Conservation (phyloP, 2,797 vertebrate species). For the Orestias chungarensis region DNA sequence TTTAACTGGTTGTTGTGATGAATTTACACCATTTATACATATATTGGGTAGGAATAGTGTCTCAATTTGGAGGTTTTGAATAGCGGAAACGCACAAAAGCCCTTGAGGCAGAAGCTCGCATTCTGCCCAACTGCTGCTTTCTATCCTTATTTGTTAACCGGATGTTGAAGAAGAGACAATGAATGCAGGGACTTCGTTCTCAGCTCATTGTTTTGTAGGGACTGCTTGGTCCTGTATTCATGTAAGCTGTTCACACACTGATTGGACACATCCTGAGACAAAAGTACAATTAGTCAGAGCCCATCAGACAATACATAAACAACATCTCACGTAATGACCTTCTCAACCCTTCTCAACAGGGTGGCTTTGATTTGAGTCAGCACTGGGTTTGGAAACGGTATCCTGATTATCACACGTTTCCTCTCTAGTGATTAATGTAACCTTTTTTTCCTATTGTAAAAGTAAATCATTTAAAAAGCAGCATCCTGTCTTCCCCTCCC, state of each 20-base stretch:
- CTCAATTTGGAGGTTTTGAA: neutral
- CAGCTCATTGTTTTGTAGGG: slow-evolving; percentile 61
- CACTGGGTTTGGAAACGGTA: slow-evolving; percentile 22
- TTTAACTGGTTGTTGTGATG: neutral
- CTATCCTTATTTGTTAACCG: slow-evolving; percentile 70
- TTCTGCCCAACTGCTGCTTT: slow-evolving; percentile 36
- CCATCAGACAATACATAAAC: neutral
- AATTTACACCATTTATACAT: neutral
- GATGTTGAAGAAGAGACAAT: slow-evolving; percentile 50
- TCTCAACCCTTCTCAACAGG: too few relatives aligned
- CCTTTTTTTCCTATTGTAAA: slow-evolving; percentile 3
- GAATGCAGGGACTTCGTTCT: slow-evolving; percentile 66
- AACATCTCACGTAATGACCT: neutral
- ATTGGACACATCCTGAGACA: slow-evolving; percentile 54
- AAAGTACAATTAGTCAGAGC: slow-evolving; percentile 19
- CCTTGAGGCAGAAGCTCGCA: slow-evolving; percentile 7
- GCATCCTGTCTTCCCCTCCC: neutral
- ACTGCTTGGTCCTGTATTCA: slow-evolving; percentile 21
- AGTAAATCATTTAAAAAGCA: slow-evolving; percentile 15
- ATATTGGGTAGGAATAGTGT: neutral
- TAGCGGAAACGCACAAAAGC: neutral
- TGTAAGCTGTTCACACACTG: slow-evolving; percentile 19
- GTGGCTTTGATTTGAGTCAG: slow-evolving; percentile 12
- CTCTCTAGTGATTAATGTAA: slow-evolving; percentile 10
- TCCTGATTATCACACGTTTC: slow-evolving; percentile 17